These are phyloP conservation scores for Anolis sagrei DNA, from an alignment of 2,113 vertebrate genomes.

Conservation along the genomic window DNA sequence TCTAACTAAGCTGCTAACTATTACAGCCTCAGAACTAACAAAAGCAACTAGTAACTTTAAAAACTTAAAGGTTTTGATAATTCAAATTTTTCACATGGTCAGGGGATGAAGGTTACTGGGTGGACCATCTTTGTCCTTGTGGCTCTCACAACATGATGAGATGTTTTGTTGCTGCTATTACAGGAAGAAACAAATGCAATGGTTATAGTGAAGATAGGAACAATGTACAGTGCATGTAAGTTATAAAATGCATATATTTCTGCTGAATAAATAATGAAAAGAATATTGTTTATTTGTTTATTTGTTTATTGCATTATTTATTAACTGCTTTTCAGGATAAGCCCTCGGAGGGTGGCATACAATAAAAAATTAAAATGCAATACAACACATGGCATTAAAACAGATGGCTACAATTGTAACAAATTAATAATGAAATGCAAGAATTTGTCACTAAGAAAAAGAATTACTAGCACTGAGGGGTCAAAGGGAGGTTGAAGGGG, in stretches of 20 bases:
- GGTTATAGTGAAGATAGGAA: background rate
- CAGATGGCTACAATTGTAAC: background rate
- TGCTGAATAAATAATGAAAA: background rate
- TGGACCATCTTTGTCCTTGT: background rate
- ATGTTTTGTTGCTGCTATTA: background rate
- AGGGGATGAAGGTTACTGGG: background rate
- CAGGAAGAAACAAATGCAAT: background rate
- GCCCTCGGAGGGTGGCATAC: background rate
- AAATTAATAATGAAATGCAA: conserved; percentile 1
- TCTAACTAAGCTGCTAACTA: too few species aligned
- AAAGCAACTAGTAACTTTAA: too few species aligned
- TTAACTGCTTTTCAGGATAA: background rate
- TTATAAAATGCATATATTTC: background rate
- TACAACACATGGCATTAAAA: background rate
- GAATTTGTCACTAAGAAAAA: background rate
- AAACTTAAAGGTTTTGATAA: too few species aligned
- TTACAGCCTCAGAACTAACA: too few species aligned
- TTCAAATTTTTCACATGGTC: too few species aligned
- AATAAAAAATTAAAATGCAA: background rate
- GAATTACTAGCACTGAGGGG: background rate
- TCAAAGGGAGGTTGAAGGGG: background rate
- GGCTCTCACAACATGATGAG: background rate
- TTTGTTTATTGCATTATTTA: background rate
- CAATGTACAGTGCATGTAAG: background rate
- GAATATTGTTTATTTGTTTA: background rate